Evolutionary conservation across 2,797 vertebrate species (phyloP).

Genomic region (Thunnus albacares): DNA sequence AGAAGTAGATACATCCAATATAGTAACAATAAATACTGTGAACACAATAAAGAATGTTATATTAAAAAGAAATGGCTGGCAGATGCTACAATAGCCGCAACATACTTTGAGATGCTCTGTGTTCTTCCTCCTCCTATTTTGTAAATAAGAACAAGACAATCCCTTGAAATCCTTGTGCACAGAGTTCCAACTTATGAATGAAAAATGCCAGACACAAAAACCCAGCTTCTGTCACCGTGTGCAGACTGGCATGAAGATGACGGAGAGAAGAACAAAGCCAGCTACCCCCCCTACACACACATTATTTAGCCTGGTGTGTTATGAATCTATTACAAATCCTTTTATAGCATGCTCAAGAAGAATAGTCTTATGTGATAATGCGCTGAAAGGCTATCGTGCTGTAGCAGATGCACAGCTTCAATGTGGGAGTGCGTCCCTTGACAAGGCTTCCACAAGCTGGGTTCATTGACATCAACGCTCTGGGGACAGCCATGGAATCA

Average conservation of each 20-base stretch:
- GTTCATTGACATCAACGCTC: constrained; percentile 68
- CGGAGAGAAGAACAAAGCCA: constrained; percentile 59
- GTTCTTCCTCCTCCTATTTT: constrained; percentile 38
- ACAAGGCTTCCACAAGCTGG: constrained; percentile 68
- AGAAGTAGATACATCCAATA: neutral
- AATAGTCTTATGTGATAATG: constrained; percentile 69
- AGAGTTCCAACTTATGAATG: constrained; percentile 62
- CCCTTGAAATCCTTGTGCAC: constrained; percentile 41
- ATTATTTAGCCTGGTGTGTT: constrained; percentile 63
- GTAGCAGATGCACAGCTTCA: constrained; percentile 71
- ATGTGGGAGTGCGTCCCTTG: constrained; percentile 63
- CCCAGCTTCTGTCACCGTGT: constrained; percentile 43
- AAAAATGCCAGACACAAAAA: constrained; percentile 55
- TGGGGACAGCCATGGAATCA: constrained; percentile 59
- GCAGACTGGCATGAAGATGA: constrained; percentile 56
- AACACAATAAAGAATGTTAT: neutral
- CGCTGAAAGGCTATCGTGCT: constrained; percentile 70
- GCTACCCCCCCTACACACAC: neutral
- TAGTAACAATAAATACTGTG: neutral
- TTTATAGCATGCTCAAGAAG: constrained; percentile 65
- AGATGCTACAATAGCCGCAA: neutral
- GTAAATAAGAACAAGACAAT: constrained; percentile 48
- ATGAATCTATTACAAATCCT: constrained; percentile 76
- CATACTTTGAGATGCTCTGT: constrained; percentile 17
- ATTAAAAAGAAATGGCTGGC: constrained; percentile 20